These are phyloP conservation scores for Oriolus oriolus DNA, from an alignment of 2,113 vertebrate species.

Conservation along the genomic window DNA sequence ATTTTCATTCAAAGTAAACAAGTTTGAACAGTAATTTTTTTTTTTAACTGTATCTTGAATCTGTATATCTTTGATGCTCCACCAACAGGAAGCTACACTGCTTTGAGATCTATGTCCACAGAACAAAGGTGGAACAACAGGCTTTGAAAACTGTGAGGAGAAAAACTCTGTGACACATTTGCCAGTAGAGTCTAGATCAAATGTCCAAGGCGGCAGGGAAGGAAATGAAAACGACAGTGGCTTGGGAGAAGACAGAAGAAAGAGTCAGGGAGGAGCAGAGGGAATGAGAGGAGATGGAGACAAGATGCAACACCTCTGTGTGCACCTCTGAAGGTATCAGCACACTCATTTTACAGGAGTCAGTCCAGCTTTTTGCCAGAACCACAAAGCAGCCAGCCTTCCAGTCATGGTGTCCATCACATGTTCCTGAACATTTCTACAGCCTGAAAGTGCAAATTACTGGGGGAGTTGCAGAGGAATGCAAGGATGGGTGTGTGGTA, in stretches of 20 bases:
- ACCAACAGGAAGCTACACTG: neutral
- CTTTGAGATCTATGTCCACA: neutral
- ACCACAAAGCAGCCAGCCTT: neutral
- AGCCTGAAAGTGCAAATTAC: neutral
- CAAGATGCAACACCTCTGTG: neutral
- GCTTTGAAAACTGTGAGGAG: neutral
- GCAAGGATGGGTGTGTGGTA: neutral
- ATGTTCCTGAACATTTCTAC: neutral
- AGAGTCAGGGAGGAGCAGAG: neutral
- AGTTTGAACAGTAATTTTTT: neutral
- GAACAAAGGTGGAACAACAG: neutral
- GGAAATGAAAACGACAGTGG: neutral
- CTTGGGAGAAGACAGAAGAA: neutral
- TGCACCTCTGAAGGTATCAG: neutral
- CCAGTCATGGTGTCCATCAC: neutral
- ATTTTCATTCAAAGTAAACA: neutral
- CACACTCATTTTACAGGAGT: neutral
- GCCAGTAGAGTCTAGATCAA: neutral
- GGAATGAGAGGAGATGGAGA: neutral
- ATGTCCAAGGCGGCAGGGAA: neutral
- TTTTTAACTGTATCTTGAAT: neutral
- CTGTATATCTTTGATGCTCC: neutral
- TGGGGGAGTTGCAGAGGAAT: neutral
- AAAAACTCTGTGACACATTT: neutral
- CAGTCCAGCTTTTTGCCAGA: neutral